Evolutionary conservation across 1,140 invertebrate species (phyloP).

Genomic region (Oryzaephilus surinamensis): DNA sequence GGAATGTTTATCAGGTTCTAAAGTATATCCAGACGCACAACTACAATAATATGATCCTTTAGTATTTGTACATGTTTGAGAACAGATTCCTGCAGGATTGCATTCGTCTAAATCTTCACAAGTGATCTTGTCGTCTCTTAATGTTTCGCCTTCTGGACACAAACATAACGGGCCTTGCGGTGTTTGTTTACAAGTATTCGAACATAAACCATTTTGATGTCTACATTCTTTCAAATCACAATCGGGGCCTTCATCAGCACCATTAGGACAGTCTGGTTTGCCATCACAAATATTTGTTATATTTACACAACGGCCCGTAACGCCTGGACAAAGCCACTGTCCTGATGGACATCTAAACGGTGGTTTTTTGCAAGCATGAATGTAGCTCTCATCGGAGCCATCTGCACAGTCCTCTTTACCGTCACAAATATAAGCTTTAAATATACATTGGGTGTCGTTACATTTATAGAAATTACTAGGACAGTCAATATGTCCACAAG

Average conservation of each 20-base stretch:
- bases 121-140: slow-evolving; percentile 50
- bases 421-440: slow-evolving; percentile 91
- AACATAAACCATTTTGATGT: slow-evolving; percentile 63
- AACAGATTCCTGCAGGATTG: slow-evolving; percentile 76
- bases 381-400: slow-evolving; percentile 76
- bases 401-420: slow-evolving; percentile 93
- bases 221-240: slow-evolving; percentile 70
- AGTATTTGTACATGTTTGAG: slow-evolving; percentile 78
- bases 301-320: slow-evolving; percentile 66
- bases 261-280: slow-evolving; percentile 80
- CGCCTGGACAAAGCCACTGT: slow-evolving; percentile 77
- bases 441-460: slow-evolving; percentile 82
- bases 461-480: slow-evolving; percentile 73
- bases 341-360: slow-evolving; percentile 63
- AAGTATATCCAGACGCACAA: slow-evolving; percentile 69
- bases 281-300: slow-evolving; percentile 74
- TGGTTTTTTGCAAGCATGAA: slow-evolving; percentile 65
- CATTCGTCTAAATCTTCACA: slow-evolving; percentile 88
- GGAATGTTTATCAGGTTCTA: slow-evolving; percentile 69
- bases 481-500: slow-evolving; percentile 68
- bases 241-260: slow-evolving; percentile 77
- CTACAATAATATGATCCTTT: slow-evolving; percentile 79
- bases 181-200: slow-evolving; percentile 81
- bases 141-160: slow-evolving; percentile 74
- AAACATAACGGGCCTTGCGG: slow-evolving; percentile 80